Conservation (phyloP, 2,113 vertebrate genomes). For the Oreotrochilus melanogaster region DNA sequence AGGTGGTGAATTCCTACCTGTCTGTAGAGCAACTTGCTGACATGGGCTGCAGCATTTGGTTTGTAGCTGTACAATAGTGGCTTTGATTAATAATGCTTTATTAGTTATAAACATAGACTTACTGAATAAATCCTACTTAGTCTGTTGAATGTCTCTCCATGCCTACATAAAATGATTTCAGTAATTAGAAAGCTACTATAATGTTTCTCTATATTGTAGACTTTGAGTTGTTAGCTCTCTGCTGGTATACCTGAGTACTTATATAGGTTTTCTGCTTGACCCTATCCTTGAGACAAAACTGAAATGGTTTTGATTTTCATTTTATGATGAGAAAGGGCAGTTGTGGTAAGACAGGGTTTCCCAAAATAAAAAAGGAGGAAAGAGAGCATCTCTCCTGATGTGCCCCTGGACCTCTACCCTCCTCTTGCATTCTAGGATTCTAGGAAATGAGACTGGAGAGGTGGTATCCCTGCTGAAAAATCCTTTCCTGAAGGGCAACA, state of each 20-base stretch:
- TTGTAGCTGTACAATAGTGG: conserved; percentile 44
- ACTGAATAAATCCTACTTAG: conserved; percentile 53
- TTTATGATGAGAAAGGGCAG: background rate
- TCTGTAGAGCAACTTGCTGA: background rate
- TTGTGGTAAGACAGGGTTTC: background rate
- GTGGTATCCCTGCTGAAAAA: background rate
- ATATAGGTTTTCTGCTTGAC: background rate
- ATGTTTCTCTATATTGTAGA: background rate
- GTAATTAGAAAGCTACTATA: conserved; percentile 42
- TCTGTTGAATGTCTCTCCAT: background rate
- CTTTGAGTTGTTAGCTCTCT: background rate
- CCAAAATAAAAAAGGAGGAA: background rate
- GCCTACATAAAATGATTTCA: conserved; percentile 48
- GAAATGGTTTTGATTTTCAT: background rate
- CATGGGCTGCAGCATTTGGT: background rate
- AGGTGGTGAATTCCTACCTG: background rate
- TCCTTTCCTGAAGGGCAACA: background rate
- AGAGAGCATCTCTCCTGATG: background rate
- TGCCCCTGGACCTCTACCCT: background rate
- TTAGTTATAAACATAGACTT: conserved; percentile 53
- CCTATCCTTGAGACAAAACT: background rate
- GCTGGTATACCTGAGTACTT: background rate
- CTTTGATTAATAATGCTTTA: conserved; percentile 65
- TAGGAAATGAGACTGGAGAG: background rate
- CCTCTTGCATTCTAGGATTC: background rate